Evolutionary conservation across 2,113 vertebrate genomes (phyloP).

Genomic region (Rhynchomys soricoides): DNA sequence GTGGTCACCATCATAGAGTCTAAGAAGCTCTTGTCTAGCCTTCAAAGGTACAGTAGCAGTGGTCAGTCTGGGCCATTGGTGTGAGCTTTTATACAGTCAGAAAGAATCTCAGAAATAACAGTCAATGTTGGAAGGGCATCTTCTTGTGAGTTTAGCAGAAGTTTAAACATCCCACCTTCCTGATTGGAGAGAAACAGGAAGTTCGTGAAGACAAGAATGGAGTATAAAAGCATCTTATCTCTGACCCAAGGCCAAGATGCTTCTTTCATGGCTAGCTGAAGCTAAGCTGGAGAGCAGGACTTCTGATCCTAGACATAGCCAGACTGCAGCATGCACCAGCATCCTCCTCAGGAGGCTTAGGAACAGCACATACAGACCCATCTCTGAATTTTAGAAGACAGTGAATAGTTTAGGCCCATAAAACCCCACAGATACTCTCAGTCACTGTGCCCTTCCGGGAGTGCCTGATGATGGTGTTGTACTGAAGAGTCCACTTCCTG

Average conservation of each 20-base stretch:
- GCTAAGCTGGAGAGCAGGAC: background rate
- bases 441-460: background rate
- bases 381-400: background rate
- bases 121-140: background rate
- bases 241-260: background rate
- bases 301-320: background rate
- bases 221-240: background rate
- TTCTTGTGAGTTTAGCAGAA: background rate
- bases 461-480: background rate
- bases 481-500: background rate
- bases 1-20: background rate
- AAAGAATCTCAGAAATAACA: background rate
- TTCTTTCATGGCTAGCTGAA: background rate
- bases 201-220: background rate
- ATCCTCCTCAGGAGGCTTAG: background rate
- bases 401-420: background rate
- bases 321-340: background rate
- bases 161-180: background rate
- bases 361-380: background rate
- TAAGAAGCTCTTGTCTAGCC: background rate
- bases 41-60: background rate
- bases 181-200: background rate
- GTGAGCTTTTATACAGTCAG: background rate
- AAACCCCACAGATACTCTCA: background rate
- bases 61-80: background rate